These are phyloP conservation scores for Holothuria scabra DNA, from an alignment of 53 echinoderm and acorn worm genomes.

Conservation along the genomic window DNA sequence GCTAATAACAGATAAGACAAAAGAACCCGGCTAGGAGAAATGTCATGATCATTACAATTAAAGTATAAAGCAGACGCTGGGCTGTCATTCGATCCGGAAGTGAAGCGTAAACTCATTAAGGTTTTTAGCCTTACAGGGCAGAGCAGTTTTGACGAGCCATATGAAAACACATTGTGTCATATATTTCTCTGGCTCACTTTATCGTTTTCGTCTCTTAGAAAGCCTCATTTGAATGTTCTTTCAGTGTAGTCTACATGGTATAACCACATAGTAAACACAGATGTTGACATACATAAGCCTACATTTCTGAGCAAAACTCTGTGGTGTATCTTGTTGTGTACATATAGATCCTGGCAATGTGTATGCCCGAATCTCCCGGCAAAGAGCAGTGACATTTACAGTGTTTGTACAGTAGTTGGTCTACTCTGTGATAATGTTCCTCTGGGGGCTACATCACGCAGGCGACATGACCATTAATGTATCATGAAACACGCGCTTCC, in stretches of 20 bases:
- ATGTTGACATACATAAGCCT: no score
- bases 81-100: slow-evolving; percentile 28
- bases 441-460: slow-evolving; percentile 13
- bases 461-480: slow-evolving; percentile 4
- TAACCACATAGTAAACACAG: no score
- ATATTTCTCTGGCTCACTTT: not conserved
- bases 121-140: slow-evolving; percentile 34
- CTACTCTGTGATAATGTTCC: slow-evolving; percentile 29
- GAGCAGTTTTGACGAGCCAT: slow-evolving; percentile 11
- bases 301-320: no score
- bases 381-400: slow-evolving; percentile 4
- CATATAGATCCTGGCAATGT: no score
- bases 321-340: no score
- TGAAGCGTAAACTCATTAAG: slow-evolving; percentile 37
- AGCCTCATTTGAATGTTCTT: no score
- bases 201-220: no score
- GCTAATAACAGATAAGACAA: slow-evolving; percentile 30
- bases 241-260: no score
- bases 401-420: slow-evolving; percentile 25
- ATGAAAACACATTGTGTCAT: not conserved
- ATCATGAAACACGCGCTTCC: slow-evolving; percentile 10
- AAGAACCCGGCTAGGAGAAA: slow-evolving; percentile 18
- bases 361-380: no score
- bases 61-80: slow-evolving; percentile 29
- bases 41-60: slow-evolving; percentile 26